Base-by-base conservation (phyloP, 2,113 vertebrate genomes). In the Pandion haliaetus region DNA sequence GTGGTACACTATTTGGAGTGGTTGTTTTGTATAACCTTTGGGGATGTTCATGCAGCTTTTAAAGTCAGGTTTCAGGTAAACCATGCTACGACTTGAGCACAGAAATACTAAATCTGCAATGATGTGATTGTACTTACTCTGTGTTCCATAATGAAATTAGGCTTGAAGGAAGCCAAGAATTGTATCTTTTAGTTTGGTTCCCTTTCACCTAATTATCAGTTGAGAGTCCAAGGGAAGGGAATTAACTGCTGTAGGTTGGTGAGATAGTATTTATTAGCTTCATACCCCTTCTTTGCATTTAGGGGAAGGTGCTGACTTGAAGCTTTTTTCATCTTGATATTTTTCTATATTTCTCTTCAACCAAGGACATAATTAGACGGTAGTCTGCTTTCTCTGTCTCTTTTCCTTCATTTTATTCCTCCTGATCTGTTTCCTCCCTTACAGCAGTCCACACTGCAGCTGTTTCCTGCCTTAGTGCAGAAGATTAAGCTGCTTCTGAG, bases 401-500 rank as follows among this genome's bases (percentile, higher is more conserved):
- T 70, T 71, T 90, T 86, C 15, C 70, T 82, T 91, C 44, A n/a
- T 91, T 67, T 90, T 79, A 65, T 95, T 90, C 23, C 50, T 93
- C 49, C 54, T 62, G 92, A 86, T 94, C 69, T 82, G 58, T 73
- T 92, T 93, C 47, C 17, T 63, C 36, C 59, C 58, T 92, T 74
- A 50, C 6, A 9, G 29, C 77, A 52, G n/a, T 81, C 65, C 57
- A 42, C 0, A 0, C 50, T 87, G 61, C 62, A 85, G 81, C 81
- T 83, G 50, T 58, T 69, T 90, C 74, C 16, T 87, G 57, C 62
- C 83, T 38, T 55, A 42, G 74, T 91, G 70, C 78, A 77, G 93
- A 58, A 66, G 89, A 86, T 87, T 80, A 89, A 94, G 89, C 74
- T 87, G 71, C 66, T 80, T 77, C 84, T 89, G 67, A 97, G 82